These are phyloP conservation scores for Euplexia lucipara DNA, from an alignment of 2,888 invertebrate genomes.

Conservation along the genomic window DNA sequence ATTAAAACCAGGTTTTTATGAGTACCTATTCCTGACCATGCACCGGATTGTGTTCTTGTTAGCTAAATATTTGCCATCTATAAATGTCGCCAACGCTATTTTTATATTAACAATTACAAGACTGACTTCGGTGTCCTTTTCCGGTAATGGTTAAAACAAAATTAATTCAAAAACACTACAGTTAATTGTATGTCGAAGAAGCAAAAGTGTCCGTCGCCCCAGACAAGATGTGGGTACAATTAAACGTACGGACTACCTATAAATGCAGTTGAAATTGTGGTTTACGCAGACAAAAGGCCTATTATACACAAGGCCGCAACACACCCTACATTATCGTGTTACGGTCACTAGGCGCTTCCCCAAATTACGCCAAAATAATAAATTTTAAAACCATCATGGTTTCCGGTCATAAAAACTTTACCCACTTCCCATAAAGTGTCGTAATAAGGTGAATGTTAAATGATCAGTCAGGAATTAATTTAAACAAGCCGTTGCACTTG, in stretches of 20 bases:
- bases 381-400: constrained; percentile 38
- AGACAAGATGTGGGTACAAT: background rate
- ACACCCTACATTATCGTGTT: constrained; percentile 24
- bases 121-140: background rate
- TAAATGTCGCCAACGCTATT: background rate
- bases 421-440: background rate
- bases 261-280: constrained; percentile 18
- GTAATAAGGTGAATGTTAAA: background rate
- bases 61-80: background rate
- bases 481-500: background rate
- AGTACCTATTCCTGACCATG: background rate
- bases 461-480: background rate
- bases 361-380: constrained; percentile 43
- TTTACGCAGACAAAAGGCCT: constrained; percentile 1
- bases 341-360: constrained; percentile 38
- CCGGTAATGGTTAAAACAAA: background rate
- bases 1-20: background rate
- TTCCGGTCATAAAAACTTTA: constrained; percentile 39
- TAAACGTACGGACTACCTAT: constrained; percentile 13
- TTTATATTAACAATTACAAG: background rate
- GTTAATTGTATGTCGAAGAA: background rate
- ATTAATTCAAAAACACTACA: background rate
- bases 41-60: background rate
- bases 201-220: background rate
- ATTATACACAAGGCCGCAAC: constrained; percentile 20